Evolutionary conservation across 2,888 invertebrate genomes (phyloP), one percentile per base, ranked within the genome.

Genomic region (Thereva unica): DNA sequence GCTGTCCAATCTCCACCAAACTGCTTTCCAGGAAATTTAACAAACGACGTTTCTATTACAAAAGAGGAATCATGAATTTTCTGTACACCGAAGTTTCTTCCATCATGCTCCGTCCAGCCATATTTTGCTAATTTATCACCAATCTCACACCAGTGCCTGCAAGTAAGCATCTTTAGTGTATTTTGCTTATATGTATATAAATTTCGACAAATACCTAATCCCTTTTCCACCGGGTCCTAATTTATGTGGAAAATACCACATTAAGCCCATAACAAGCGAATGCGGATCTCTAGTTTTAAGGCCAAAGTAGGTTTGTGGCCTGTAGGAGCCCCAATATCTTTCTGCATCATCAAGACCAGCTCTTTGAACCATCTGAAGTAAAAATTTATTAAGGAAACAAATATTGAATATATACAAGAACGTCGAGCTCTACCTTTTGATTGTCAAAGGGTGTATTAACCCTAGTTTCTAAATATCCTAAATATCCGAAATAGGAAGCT

Each of bases 1-100:
- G 92, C 92, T 0, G 95, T 93, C 97, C 97, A 97, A 75, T 96
- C 95, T 0, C 96, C 96, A 1, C 96, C 96, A 75, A 90, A 86
- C 41, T 85, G 82, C 0, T 93, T 93, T 1, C 90, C 91, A 0
- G 86, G 83, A 57, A 87, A 86, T 82, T 97, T 97, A 0, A 98
- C 87, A 80, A 96, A 97, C 0, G 92, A 91, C 0, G 97, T 97
- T 67, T 85, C 86, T 5, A 97, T 80, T 10, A 85, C 83, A 73
- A 91, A 89, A 0, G 89, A 87, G 1, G 87, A 85, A 76, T 99
- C 99, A 2, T 86, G 82, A 64, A 98, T 92, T 73, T 91, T 86
- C 78, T 99, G 98, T 42, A 91, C 83, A 0, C 99, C 99, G 81
- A 98, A 98, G 5, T 87, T 88, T 44, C 86, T 84, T 0, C 97